These are phyloP conservation scores for Ditula angustiorana DNA, from an alignment of 2,888 invertebrate species.

Conservation along the genomic window DNA sequence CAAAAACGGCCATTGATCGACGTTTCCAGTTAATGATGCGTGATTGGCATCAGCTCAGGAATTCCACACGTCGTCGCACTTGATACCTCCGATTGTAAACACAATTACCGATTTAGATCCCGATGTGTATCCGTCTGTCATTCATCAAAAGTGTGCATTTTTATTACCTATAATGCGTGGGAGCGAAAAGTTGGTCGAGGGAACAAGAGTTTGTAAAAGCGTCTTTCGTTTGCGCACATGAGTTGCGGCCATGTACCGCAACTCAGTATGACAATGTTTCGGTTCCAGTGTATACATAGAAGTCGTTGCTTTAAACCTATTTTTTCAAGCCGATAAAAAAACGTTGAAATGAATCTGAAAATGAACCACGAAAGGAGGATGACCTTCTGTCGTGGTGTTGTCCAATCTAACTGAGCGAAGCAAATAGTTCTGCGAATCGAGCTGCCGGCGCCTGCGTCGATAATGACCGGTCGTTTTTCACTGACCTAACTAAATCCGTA, in stretches of 20 bases:
- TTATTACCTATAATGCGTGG: constrained; percentile 4
- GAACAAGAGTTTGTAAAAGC: not conserved
- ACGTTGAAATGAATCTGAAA: not conserved
- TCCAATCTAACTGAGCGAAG: not conserved
- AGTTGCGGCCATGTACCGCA: too few relatives aligned
- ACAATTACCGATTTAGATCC: constrained; percentile 22
- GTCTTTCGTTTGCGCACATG: too few relatives aligned
- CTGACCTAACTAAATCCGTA: not conserved
- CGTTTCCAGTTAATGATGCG: constrained; percentile 21
- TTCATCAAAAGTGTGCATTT: constrained; percentile 20
- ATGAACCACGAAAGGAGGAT: not conserved
- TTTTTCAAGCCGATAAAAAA: too few relatives aligned
- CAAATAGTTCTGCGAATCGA: not conserved
- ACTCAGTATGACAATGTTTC: too few relatives aligned
- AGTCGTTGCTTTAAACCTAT: too few relatives aligned
- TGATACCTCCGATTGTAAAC: constrained; percentile 29
- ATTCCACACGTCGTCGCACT: constrained; percentile 22
- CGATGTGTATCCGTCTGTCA: constrained; percentile 34
- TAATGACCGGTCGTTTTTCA: not conserved
- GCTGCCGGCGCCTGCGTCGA: not conserved
- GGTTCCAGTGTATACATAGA: too few relatives aligned
- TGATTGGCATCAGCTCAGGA: constrained; percentile 30
- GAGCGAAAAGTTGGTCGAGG: not conserved
- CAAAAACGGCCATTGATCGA: constrained; percentile 11
- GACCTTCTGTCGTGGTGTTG: not conserved